phyloP scores from a whole-genome alignment of 2,888 invertebrate genomes.

The Myathropa florea region DNA sequence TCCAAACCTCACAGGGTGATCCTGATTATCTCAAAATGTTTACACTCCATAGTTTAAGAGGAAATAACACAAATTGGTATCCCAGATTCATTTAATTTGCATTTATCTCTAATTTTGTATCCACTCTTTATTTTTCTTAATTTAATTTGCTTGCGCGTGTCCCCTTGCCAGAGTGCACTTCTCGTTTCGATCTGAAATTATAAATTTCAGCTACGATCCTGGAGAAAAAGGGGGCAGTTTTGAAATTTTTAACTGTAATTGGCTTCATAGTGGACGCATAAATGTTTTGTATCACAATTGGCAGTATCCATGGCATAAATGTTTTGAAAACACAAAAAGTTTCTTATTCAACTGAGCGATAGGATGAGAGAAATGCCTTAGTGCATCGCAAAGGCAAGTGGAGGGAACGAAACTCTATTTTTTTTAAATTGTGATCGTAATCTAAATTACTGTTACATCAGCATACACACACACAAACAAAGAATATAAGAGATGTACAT shows the following conservation, averaged over 20 bases:
- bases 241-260: not conserved
- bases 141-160: constrained; percentile 12
- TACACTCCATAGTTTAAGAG: constrained; percentile 67
- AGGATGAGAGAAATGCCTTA: not conserved
- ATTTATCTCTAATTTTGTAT: constrained; percentile 40
- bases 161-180: not conserved
- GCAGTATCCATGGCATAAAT: constrained; percentile 7
- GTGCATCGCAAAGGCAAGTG: not conserved
- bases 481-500: constrained; percentile 36
- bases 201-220: not conserved
- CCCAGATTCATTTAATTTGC: constrained; percentile 60
- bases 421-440: constrained; percentile 17
- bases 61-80: constrained; percentile 48
- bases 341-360: not conserved
- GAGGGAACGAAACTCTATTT: not conserved
- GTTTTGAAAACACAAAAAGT: not conserved
- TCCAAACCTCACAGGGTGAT: constrained; percentile 40
- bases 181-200: not conserved
- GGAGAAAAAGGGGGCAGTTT: not conserved
- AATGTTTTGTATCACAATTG: not conserved
- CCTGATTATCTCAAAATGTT: constrained; percentile 53
- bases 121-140: not conserved
- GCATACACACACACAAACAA: not conserved
- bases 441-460: constrained; percentile 18
- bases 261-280: not conserved